phyloP scores from a whole-genome alignment of 2,797 vertebrate species.

The Acropternis orthonyx region DNA sequence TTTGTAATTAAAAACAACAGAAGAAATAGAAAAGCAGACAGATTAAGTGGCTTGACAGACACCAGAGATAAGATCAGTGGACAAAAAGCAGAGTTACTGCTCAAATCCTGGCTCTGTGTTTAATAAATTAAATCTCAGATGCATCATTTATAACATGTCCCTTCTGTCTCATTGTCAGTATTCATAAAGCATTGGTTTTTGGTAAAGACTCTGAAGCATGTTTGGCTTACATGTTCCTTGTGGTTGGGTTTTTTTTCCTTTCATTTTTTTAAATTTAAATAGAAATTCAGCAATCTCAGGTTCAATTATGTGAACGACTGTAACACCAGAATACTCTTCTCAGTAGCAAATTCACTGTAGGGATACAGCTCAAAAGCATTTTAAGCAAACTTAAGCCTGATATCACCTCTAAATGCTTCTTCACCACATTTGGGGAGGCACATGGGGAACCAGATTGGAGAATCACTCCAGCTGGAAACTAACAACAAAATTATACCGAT shows the following conservation, averaged over 20 bases:
- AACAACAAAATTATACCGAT: background rate
- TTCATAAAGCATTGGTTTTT: background rate
- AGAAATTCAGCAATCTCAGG: background rate
- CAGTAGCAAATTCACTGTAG: background rate
- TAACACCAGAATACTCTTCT: background rate
- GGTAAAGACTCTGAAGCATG: background rate
- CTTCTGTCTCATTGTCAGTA: background rate
- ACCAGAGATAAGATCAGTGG: conserved; percentile 20
- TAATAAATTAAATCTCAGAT: background rate
- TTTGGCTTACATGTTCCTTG: background rate
- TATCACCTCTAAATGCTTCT: background rate
- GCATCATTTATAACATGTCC: background rate
- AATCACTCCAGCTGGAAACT: conserved; percentile 41
- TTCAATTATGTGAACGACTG: background rate
- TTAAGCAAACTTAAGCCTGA: background rate
- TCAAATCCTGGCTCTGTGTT: background rate
- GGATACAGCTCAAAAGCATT: background rate
- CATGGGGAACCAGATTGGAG: conserved; percentile 49
- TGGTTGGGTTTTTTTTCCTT: background rate
- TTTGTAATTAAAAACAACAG: conserved; percentile 10
- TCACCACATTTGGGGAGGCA: conserved; percentile 40
- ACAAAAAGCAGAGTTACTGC: conserved; percentile 41
- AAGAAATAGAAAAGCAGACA: conserved; percentile 13
- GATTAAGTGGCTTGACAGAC: conserved; percentile 12
- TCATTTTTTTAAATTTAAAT: background rate